Evolutionary conservation across 2,113 vertebrate species (phyloP).

Genomic region (Hippocampus zosterae): DNA sequence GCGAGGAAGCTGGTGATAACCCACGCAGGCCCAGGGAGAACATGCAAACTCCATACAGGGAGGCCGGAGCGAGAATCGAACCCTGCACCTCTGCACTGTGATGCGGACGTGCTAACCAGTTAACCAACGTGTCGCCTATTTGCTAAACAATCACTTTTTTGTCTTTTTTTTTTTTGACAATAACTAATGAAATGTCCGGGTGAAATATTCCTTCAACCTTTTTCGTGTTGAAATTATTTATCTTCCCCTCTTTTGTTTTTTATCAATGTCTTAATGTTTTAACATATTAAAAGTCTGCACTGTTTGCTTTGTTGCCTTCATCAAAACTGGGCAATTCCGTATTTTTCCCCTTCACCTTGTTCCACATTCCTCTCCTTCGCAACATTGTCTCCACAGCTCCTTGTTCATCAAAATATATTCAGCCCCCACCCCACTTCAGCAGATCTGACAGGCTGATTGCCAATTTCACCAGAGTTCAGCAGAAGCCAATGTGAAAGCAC

Average conservation of each 20-base stretch:
- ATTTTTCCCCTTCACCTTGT: neutral
- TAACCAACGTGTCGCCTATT: no score
- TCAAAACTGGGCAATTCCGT: neutral
- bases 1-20: no score
- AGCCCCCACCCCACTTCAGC: constrained; percentile 14
- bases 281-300: neutral
- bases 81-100: no score
- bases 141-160: neutral
- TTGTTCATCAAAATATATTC: constrained; percentile 74
- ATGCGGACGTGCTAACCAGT: no score
- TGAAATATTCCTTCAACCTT: neutral
- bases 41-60: no score
- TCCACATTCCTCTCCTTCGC: constrained; percentile 8
- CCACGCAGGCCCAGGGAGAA: no score
- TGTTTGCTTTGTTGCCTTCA: constrained; percentile 23
- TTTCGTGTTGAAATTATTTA: neutral
- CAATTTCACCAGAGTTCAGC: constrained; percentile 68
- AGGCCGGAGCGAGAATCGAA: no score
- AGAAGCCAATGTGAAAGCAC: constrained; percentile 46
- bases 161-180: no score
- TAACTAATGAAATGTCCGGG: no score
- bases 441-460: constrained; percentile 70
- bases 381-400: constrained; percentile 49
- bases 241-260: neutral
- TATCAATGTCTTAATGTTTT: neutral